Percentiles rank a stretch among this genome's conserved stretches.
Conservation (phyloP, 2,797 vertebrate genomes). For the Prionace glauca region DNA sequence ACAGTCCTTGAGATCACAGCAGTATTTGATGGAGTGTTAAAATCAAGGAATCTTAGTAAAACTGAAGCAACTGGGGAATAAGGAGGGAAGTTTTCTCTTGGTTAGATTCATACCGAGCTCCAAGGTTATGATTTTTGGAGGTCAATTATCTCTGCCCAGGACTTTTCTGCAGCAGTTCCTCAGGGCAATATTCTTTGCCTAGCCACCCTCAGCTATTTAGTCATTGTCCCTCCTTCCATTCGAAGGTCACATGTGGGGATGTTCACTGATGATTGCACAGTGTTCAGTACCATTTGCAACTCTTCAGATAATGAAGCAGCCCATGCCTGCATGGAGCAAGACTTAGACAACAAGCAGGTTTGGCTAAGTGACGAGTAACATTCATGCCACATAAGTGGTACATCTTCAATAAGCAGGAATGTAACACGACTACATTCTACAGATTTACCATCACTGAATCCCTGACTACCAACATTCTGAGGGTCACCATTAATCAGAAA, state of each 20-base stretch:
- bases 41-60: background rate
- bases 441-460: background rate
- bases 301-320: background rate
- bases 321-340: background rate
- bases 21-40: background rate
- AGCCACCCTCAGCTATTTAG: background rate
- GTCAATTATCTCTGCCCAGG: background rate
- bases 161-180: background rate
- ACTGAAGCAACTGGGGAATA: background rate
- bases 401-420: background rate
- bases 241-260: background rate
- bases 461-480: too few relatives aligned
- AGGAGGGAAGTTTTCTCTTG: background rate
- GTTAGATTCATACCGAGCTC: background rate
- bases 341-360: background rate
- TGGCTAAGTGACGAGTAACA: background rate
- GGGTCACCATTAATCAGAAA: background rate
- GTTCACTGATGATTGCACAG: background rate
- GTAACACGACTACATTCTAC: background rate
- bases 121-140: background rate
- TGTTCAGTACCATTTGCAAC: background rate
- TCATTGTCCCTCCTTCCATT: background rate
- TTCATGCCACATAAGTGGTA: background rate
- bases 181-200: background rate
- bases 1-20: background rate